Conservation (phyloP, 1,140 invertebrate genomes). For the Yoshiicerus persimilis region DNA sequence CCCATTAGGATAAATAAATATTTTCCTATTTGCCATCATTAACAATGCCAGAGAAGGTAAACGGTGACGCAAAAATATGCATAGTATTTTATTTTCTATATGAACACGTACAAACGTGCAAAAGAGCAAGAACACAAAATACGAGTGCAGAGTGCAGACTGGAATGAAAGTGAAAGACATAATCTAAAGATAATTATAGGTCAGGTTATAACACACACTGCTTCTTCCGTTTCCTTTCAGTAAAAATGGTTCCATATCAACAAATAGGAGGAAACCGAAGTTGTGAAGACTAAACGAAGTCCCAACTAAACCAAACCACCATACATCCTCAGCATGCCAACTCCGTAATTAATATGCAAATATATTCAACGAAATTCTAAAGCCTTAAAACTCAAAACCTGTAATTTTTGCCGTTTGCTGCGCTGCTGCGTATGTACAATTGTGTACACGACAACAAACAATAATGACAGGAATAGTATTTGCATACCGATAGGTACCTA, state of each 20-base stretch:
- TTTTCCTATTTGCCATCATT: not conserved
- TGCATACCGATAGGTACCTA: not conserved
- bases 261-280: not conserved
- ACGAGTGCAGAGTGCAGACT: too few species aligned
- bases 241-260: not conserved
- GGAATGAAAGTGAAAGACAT: not conserved
- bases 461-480: not conserved
- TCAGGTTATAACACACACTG: not conserved
- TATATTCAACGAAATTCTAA: not conserved
- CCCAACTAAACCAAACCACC: not conserved
- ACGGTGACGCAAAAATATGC: not conserved
- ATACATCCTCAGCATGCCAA: not conserved
- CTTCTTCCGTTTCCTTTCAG: not conserved
- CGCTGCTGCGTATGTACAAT: not conserved
- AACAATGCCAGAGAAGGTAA: not conserved
- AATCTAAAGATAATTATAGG: not conserved
- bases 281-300: not conserved
- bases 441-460: not conserved
- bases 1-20: too few species aligned
- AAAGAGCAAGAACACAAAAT: too few species aligned
- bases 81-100: not conserved
- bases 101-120: too few species aligned
- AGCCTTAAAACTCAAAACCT: not conserved
- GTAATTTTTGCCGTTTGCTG: not conserved
- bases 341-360: not conserved